Evolutionary conservation across 2,113 vertebrate genomes (phyloP).

Genomic region (Lichenostomus cassidix): DNA sequence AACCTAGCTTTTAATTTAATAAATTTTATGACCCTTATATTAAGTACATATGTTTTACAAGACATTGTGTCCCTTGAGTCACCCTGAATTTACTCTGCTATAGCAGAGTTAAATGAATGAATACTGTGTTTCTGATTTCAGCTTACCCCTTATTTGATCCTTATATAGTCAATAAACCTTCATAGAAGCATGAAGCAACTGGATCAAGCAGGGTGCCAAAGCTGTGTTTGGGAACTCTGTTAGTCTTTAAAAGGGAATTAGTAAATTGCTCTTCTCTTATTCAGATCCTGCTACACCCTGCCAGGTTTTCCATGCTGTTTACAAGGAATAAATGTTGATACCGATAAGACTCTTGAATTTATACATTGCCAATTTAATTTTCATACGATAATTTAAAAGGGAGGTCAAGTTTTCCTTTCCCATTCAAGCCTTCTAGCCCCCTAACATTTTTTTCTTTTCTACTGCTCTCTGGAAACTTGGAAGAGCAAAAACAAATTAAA

Average conservation of each 20-base stretch:
- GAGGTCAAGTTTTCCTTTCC: not conserved
- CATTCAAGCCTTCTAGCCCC: not conserved
- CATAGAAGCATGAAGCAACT: slow-evolving; percentile 11
- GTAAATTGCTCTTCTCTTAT: slow-evolving; percentile 14
- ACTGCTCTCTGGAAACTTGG: slow-evolving; percentile 1
- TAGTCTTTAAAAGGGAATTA: slow-evolving; percentile 48
- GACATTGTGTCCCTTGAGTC: slow-evolving; percentile 91
- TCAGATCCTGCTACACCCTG: not conserved
- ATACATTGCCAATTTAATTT: not conserved
- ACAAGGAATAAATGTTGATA: not conserved
- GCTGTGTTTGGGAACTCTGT: not conserved
- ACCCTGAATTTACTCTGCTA: slow-evolving; percentile 85
- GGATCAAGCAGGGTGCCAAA: slow-evolving; percentile 47
- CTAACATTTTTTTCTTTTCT: not conserved
- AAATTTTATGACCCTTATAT: slow-evolving; percentile 97
- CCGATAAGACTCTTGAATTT: not conserved
- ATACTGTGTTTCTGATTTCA: slow-evolving; percentile 77
- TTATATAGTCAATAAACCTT: slow-evolving; percentile 61
- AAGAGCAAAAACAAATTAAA: not conserved
- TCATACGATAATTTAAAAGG: not conserved
- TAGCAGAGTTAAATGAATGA: slow-evolving; percentile 77
- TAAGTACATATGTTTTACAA: slow-evolving; percentile 99
- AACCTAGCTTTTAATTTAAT: slow-evolving; percentile 97
- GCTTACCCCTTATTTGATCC: slow-evolving; percentile 71
- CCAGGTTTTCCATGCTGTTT: not conserved